A percentile compares a stretch with the other conserved stretches of the same genome.
phyloP scores from a whole-genome alignment of 2,888 invertebrate species.

The Monopis laevigella region DNA sequence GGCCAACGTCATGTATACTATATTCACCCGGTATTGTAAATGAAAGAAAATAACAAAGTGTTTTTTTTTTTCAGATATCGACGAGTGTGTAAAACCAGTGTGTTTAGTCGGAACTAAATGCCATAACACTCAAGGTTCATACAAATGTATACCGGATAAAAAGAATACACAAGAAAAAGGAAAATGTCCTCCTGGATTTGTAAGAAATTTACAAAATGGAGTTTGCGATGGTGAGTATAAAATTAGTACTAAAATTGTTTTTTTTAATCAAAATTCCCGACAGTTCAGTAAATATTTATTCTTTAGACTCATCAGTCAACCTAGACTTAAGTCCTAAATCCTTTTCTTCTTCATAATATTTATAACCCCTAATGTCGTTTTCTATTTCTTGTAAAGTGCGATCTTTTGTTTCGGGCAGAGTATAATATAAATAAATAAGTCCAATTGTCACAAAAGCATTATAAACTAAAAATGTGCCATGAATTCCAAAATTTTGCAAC shows the following conservation, averaged over 20 bases:
- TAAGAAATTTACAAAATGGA: slow-evolving; percentile 52
- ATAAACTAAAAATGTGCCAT: slow-evolving; percentile 40
- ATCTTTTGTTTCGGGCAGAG: slow-evolving; percentile 32
- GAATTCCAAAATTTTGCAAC: slow-evolving; percentile 27
- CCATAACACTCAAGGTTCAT: slow-evolving; percentile 72
- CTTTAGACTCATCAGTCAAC: too few species aligned
- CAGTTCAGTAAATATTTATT: too few species aligned
- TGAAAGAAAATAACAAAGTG: neutral
- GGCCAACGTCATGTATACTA: too few species aligned
- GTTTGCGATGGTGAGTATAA: slow-evolving; percentile 60
- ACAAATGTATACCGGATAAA: slow-evolving; percentile 63
- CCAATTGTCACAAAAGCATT: slow-evolving; percentile 24
- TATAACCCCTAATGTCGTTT: slow-evolving; percentile 15
- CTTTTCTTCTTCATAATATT: neutral
- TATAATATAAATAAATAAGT: slow-evolving; percentile 25
- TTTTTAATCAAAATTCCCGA: too few species aligned
- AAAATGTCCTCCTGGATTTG: slow-evolving; percentile 63
- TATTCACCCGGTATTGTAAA: too few species aligned
- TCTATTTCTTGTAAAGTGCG: slow-evolving; percentile 33
- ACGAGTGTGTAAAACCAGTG: slow-evolving; percentile 74
- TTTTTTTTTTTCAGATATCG: slow-evolving; percentile 68
- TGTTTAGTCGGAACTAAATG: slow-evolving; percentile 72
- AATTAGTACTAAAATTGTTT: too few species aligned
- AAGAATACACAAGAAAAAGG: slow-evolving; percentile 30
- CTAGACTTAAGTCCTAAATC: too few species aligned